These are phyloP conservation scores for Nematopogon swammerdamellus DNA, from an alignment of 2,888 invertebrate genomes.

Conservation along the genomic window DNA sequence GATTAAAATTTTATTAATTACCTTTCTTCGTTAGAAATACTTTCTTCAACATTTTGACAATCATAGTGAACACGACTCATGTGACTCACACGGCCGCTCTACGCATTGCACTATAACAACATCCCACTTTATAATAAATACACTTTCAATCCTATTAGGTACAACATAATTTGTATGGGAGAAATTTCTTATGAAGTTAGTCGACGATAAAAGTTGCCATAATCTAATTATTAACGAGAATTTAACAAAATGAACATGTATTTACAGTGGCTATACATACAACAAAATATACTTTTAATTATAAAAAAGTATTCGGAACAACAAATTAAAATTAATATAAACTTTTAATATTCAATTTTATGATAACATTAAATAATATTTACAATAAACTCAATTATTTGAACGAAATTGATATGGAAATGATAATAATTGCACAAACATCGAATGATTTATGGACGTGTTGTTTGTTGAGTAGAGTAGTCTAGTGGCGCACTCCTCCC, in stretches of 20 bases:
- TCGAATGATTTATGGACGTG: constrained; percentile 32
- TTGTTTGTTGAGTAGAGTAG: constrained; percentile 32
- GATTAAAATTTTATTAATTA: not conserved
- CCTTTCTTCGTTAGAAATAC: not conserved
- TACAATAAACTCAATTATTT: constrained; percentile 44
- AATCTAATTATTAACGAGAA: constrained; percentile 1
- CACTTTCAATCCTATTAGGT: not conserved
- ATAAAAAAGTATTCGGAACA: constrained; percentile 45
- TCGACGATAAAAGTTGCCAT: not conserved
- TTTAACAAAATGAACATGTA: constrained; percentile 30
- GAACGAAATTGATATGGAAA: constrained; percentile 44
- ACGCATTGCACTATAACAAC: no score
- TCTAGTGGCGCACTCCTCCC: no score
- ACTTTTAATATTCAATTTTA: constrained; percentile 32
- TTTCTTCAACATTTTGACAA: not conserved
- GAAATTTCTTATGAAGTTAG: not conserved
- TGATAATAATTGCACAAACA: constrained; percentile 49
- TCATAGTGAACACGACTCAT: not conserved
- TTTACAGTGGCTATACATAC: constrained; percentile 48
- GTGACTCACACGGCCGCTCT: not conserved
- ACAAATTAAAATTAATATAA: constrained; percentile 38
- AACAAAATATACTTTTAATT: constrained; percentile 44
- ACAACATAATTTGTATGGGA: not conserved
- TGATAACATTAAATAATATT: constrained; percentile 50
- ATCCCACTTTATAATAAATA: not conserved